Evolutionary conservation across 2,113 vertebrate genomes (phyloP), one percentile per base, ranked within the genome.

Genomic region (Electrona antarctica): DNA sequence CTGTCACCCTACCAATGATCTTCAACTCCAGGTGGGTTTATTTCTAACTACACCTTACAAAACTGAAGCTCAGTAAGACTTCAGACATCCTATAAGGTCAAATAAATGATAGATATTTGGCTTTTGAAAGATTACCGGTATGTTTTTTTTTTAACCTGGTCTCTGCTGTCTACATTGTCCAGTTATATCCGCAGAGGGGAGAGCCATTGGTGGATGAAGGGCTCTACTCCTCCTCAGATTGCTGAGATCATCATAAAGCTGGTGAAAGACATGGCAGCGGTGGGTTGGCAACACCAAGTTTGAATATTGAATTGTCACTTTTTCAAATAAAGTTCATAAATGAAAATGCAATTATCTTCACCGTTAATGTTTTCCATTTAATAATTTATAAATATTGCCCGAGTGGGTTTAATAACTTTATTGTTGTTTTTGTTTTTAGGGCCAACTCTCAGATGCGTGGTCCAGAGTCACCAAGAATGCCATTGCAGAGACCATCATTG

Each of bases 141-240:
- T 0, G 3, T 56, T 52, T n/a, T n/a, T n/a, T 58, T 58, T 68
- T 64, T 21, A 59, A 46, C 10, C 57, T 1, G 57, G 10, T n/a
- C 29, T 1, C 8, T 49, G 3, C 7, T 41, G 79, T n/a, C 8
- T 57, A 11, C 60, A 54, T 60, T 60, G 4, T 69, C 59, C 88
- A 99, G 97, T 87, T 99, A 98, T 59, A 96, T 98, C 81, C 94
- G 97, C 33, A 93, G 97, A 90, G 97, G 98, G 60, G 97, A 99
- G 93, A 98, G 96, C 87, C 97, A 99, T 77, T 99, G 98, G 98
- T 99, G 98, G 98, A 97, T 99, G 97, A 99, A 99, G 77, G 98
- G 98, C 62, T 99, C 97, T 67, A 99, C 97, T 46, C 98, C 97
- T 68, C 95, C 97, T 1, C 98, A 99, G 86, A 99, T 99, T 71